Evolutionary conservation across 2,888 invertebrate genomes (phyloP), one percentile per base, ranked within the genome.

Genomic region (Endotricha flammealis): DNA sequence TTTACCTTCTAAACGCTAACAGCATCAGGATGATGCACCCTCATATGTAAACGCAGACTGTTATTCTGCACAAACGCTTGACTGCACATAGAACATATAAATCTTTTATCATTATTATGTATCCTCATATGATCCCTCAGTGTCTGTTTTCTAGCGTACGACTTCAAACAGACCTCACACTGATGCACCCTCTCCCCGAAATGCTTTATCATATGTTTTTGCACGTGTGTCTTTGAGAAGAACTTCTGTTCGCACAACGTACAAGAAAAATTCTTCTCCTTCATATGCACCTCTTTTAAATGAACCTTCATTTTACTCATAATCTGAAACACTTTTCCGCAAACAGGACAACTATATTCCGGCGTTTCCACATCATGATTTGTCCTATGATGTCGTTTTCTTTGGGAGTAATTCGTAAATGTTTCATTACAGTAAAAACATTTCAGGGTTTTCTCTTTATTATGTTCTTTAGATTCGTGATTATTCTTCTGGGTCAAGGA

Each of bases 191-290:
- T 73, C 13, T 85, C 85, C 0, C 88, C 88, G 0, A 71, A 71
- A 52, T 89, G 89, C 14, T 78, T 85, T 0, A 87, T 50, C 81
- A 88, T 86, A 33, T 89, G 89, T 12, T 86, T 83, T 16, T 83
- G 79, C 0, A 89, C 72, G 27, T 83, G 86, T 0, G 82, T 80
- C 2, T 68, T 77, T 0, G 87, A 87, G 34, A 87, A 88, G 44
- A 89, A 89, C 36, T 70, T 77, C 23, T 79, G 79, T 0, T 83
- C 88, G 38, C 89, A 89, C 41, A 88, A 60, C 0, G 74, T 48
- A 31, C 89, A 89, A 0, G 73, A 42, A 29, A 73, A 88, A 30
- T 85, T 78, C 50, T 74, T 82, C 51, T 85, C 86, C 2, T 66
- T 64, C 0, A 83, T 57, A 34, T 88, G 88, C 0, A 88, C 83